Conservation (phyloP, 2,113 vertebrate genomes). For the Ondatra zibethicus region DNA sequence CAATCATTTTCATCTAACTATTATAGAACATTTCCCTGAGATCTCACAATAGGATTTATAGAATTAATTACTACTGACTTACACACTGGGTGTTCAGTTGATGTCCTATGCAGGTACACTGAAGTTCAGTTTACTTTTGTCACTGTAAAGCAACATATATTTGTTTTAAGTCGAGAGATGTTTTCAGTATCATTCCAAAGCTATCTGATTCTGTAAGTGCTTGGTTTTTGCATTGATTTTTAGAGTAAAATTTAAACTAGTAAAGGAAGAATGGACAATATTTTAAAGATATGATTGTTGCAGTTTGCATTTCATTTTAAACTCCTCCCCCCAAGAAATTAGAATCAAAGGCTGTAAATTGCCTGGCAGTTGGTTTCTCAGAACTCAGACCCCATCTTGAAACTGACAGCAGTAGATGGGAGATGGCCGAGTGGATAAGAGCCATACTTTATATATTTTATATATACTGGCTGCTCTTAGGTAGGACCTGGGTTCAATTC, state of each 20-base stretch:
- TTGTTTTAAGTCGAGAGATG: conserved; percentile 56
- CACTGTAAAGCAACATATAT: background rate
- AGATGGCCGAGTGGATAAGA: background rate
- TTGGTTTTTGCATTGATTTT: conserved; percentile 39
- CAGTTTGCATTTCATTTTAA: conserved; percentile 25
- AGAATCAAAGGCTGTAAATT: conserved; percentile 47
- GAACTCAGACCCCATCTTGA: conserved; percentile 24
- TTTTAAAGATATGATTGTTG: conserved; percentile 41
- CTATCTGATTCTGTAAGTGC: background rate
- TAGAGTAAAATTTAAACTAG: conserved; percentile 45
- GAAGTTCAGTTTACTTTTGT: background rate
- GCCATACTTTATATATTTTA: no score
- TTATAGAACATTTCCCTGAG: conserved; percentile 33
- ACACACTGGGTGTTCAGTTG: background rate
- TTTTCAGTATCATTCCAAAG: conserved; percentile 22
- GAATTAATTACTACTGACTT: conserved; percentile 14
- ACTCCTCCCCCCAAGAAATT: background rate
- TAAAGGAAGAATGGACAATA: background rate
- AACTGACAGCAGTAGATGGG: no score
- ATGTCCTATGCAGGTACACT: background rate
- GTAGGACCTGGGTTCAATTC: background rate
- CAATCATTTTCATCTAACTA: conserved; percentile 7
- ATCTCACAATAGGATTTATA: background rate
- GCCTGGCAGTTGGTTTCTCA: conserved; percentile 32
- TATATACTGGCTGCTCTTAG: background rate